These are phyloP conservation scores for Lysandra coridon DNA, from an alignment of 2,888 invertebrate genomes.

Conservation along the genomic window DNA sequence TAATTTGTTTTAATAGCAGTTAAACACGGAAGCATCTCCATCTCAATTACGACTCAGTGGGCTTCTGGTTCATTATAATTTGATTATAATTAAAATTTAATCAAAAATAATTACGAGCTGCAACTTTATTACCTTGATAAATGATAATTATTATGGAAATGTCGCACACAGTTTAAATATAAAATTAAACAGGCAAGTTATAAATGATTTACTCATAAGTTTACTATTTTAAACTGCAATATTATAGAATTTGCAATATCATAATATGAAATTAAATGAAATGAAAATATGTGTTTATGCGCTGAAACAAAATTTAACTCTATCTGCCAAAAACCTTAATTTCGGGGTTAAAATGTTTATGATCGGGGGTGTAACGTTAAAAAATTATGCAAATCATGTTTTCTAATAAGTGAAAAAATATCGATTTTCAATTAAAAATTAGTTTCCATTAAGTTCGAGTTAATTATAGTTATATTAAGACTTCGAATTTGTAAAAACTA, in stretches of 20 bases:
- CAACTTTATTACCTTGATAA: conserved; percentile 8
- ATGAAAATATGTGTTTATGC: background rate
- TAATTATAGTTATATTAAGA: background rate
- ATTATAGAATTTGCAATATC: background rate
- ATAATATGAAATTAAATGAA: too few relatives aligned
- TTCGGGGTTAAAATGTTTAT: background rate
- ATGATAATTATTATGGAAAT: background rate
- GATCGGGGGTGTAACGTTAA: background rate
- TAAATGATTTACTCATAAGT: background rate
- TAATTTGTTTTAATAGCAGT: conserved; percentile 1
- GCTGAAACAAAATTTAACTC: background rate
- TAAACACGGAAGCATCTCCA: background rate
- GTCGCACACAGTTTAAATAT: background rate
- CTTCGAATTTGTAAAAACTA: background rate
- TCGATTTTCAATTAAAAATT: background rate
- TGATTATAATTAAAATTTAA: conserved; percentile 17
- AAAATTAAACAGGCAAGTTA: background rate
- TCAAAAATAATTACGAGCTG: conserved; percentile 16
- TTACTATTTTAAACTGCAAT: background rate
- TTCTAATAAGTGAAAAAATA: background rate
- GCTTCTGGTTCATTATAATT: conserved; percentile 17
- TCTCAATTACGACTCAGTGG: background rate
- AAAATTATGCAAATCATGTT: conserved; percentile 7
- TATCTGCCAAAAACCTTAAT: background rate
- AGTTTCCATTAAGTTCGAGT: background rate